These are phyloP conservation scores for Drosophila leontia DNA, from an alignment of 1,140 invertebrate species.

Conservation along the genomic window DNA sequence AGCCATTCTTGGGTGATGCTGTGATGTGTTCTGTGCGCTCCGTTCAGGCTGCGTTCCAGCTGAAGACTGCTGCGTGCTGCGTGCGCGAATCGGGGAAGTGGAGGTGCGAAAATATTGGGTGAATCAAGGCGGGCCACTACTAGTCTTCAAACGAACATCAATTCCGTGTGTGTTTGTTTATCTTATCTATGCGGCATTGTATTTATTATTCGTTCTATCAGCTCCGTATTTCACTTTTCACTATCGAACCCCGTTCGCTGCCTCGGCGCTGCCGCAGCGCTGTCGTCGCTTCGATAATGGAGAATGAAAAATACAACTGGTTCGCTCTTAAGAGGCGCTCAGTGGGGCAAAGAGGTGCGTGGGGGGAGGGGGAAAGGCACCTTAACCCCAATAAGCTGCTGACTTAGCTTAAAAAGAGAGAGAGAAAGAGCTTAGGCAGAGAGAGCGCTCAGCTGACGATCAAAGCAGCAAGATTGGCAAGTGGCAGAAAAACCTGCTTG, in stretches of 20 bases:
- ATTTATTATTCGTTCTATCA: slow-evolving; percentile 21
- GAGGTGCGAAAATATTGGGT: slow-evolving; percentile 18
- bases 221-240: slow-evolving; percentile 23
- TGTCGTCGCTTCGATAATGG: slow-evolving; percentile 29
- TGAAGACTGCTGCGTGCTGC: slow-evolving; percentile 19
- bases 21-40: not conserved
- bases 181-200: slow-evolving; percentile 47
- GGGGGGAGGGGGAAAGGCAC: not conserved
- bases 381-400: slow-evolving; percentile 35
- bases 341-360: not conserved
- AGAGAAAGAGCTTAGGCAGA: not conserved
- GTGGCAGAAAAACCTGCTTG: slow-evolving; percentile 13
- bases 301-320: slow-evolving; percentile 22
- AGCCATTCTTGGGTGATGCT: slow-evolving; percentile 14
- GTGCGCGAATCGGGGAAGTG: slow-evolving; percentile 9
- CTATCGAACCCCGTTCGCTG: slow-evolving; percentile 32
- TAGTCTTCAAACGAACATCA: slow-evolving; percentile 15
- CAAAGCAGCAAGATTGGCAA: not conserved
- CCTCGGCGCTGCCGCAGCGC: slow-evolving; percentile 1
- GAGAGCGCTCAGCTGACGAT: slow-evolving; percentile 20
- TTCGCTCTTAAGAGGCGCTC: not conserved
- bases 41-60: not conserved
- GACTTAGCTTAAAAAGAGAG: slow-evolving; percentile 12
- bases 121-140: slow-evolving; percentile 34
- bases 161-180: slow-evolving; percentile 26